Conservation (phyloP, 1,140 invertebrate genomes). For the Hormaphis cornu region DNA sequence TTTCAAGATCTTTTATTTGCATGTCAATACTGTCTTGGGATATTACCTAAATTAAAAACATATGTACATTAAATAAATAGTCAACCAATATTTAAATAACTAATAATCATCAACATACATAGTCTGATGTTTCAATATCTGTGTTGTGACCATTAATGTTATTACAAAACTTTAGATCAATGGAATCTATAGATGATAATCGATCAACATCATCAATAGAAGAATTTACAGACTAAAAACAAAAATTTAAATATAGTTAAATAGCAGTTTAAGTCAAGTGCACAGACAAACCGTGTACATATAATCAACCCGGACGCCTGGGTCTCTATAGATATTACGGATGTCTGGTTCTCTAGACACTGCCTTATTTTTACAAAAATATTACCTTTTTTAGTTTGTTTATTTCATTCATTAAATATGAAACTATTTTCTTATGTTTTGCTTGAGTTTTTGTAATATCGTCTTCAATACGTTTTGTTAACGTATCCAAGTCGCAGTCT, state of each 20-base stretch:
- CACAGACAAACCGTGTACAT: too few relatives aligned
- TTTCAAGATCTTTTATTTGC: constrained; percentile 28
- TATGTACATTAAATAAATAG: background rate
- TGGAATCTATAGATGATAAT: background rate
- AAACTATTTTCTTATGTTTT: constrained; percentile 27
- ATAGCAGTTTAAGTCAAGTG: too few relatives aligned
- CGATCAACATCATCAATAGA: constrained; percentile 14
- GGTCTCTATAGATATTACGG: too few relatives aligned
- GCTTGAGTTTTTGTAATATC: constrained; percentile 27
- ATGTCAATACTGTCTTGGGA: constrained; percentile 27
- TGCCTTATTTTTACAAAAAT: background rate
- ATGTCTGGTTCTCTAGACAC: too few relatives aligned
- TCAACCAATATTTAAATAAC: background rate
- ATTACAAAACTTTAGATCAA: background rate
- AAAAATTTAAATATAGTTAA: background rate
- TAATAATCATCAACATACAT: background rate
- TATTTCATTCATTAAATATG: constrained; percentile 25
- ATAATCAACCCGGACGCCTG: too few relatives aligned
- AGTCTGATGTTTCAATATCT: constrained; percentile 27
- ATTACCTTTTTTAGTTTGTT: constrained; percentile 23
- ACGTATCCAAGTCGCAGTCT: constrained; percentile 14
- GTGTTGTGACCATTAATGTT: background rate
- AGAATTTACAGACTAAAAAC: constrained; percentile 8
- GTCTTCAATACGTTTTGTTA: constrained; percentile 26
- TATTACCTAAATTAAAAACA: constrained; percentile 9